Percentiles rank a stretch among this genome's conserved stretches.
phyloP scores from a whole-genome alignment of 2,797 vertebrate species.

The Propithecus deckenii region DNA sequence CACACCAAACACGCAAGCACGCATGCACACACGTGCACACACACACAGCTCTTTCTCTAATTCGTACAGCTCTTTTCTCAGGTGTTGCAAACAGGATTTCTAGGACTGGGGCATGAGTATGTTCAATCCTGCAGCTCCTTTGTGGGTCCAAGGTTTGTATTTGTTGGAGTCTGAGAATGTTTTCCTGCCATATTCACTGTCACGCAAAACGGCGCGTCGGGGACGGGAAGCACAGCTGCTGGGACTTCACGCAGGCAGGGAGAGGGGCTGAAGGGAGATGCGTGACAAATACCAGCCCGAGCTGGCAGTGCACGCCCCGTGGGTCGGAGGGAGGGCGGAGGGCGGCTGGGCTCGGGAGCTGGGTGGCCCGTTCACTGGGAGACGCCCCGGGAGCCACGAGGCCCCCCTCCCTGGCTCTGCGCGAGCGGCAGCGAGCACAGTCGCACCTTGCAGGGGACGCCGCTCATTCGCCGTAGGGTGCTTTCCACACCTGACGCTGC shows the following conservation, averaged over 20 bases:
- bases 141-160: not conserved
- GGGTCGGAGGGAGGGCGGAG: fast-evolving
- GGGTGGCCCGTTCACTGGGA: fast-evolving
- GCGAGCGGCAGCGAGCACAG: fast-evolving
- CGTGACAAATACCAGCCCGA: not conserved
- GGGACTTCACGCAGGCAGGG: not conserved
- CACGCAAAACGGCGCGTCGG: not conserved
- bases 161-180: not conserved
- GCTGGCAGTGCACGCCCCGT: too few species aligned
- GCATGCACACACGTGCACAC: fast-evolving
- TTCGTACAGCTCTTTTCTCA: not conserved
- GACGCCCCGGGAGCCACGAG: fast-evolving
- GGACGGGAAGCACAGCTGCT: not conserved
- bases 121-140: not conserved
- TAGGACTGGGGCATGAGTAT: not conserved
- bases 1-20: not conserved
- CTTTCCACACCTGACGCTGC: not conserved
- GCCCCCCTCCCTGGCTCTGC: fast-evolving
- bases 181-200: not conserved
- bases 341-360: fast-evolving
- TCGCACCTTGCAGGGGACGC: fast-evolving
- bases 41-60: not conserved
- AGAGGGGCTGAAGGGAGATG: not conserved
- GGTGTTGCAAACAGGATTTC: not conserved
- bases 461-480: fast-evolving